Base-by-base conservation (phyloP, 2,113 vertebrate genomes). In the Rousettus leschenaultii region DNA sequence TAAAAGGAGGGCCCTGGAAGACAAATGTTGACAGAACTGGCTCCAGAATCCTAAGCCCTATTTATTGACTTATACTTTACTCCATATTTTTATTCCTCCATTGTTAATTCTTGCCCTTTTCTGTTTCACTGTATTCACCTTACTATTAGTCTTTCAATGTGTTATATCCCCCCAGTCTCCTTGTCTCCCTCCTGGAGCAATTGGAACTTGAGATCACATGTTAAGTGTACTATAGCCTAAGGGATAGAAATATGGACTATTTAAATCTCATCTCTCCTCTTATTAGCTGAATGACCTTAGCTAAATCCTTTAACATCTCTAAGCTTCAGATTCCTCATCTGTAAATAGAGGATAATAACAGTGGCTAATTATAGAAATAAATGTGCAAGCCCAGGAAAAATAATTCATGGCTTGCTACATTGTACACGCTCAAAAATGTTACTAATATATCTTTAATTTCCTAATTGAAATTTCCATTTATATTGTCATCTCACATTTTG, bases 41-140 rank as follows among this genome's bases (percentile, higher is more conserved):
- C 66, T 95, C 63, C 35, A 86, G 51, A 79, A 80, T 82, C 43
- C 77, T 66, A 18, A 68, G 3, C 26, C 89, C 28, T n/a, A 71
- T 78, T 88, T 86, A 38, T 22, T 70, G 53, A 48, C 9, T 71
- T 7, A 22, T 53, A 30, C 13, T 86, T 94, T 35, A 57, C 15
- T 89, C 9, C 66, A 59, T 48, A 21, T 59, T 65, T 66, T 93
- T 30, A 22, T 70, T 59, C 83, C 68, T 89, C 55, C 33, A 55
- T 78, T 95, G 40, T 65, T 95, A 68, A 86, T 75, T 89, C n/a
- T 79, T 35, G 9, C 6, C 26, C 5, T 75, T 77, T 61, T 79
- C 63, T 86, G 63, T 21, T 82, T 88, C 80, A 95, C 57, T 89
- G 7, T 80, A 82, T 91, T 95, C n/a, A 71, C 35, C 38, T 88